A percentile compares a stretch with the other conserved stretches of the same genome.
These are phyloP conservation scores for Dicrostonyx torquatus DNA, from an alignment of 2,797 vertebrate genomes.

Conservation along the genomic window DNA sequence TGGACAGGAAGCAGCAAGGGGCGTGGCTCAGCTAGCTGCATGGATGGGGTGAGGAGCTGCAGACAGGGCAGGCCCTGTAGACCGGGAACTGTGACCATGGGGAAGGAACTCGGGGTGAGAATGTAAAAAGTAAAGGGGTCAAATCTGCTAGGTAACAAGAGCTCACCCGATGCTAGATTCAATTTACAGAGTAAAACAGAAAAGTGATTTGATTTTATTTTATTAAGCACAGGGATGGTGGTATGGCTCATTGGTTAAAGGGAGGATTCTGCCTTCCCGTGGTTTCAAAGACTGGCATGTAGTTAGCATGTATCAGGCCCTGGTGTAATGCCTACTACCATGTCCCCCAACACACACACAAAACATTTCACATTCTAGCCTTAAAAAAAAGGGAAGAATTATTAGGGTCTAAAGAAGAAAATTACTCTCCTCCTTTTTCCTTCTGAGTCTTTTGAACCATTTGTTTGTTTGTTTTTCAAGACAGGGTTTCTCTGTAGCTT, in stretches of 20 bases:
- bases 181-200: neutral
- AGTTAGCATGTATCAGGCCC: neutral
- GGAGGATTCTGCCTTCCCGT: neutral
- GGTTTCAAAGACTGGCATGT: neutral
- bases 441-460: conserved; percentile 33
- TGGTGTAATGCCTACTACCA: too few species aligned
- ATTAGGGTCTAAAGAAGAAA: neutral
- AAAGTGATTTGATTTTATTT: neutral
- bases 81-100: neutral
- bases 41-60: accelerated
- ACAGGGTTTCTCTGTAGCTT: too few species aligned
- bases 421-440: neutral
- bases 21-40: neutral
- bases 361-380: neutral
- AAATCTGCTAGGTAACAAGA: neutral
- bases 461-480: too few species aligned
- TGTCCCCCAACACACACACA: neutral
- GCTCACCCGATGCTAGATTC: neutral
- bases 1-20: neutral
- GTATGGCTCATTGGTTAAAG: neutral
- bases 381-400: neutral
- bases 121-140: neutral
- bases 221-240: neutral
- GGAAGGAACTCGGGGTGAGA: neutral
- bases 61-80: accelerated